Base-by-base conservation (phyloP, 2,888 invertebrate genomes). In the Polydrusus cervinus region DNA sequence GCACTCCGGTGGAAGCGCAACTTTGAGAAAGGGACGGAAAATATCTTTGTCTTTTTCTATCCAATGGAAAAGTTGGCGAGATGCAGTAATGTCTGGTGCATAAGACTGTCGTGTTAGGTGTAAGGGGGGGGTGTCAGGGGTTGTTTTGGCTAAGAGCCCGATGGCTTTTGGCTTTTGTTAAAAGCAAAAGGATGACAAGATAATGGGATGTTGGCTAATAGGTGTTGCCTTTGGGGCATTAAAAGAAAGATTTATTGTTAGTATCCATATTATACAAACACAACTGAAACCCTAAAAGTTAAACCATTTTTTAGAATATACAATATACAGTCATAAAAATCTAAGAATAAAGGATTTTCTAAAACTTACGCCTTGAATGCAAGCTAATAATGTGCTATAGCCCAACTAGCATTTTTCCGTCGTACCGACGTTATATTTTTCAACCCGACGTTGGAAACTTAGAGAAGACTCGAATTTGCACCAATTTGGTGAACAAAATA, bases 1-100 rank as follows among this genome's bases (percentile, higher is more conserved):
- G 85, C 83, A 85, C 84, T 85, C 84, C 78, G 78, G 82, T 83
- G 82, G 83, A 82, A 84, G 82, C 80, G 82, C 82, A 81, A 82
- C 80, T 84, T 81, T 72, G 49, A 68, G 62, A 75, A 45, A 65
- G 69, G 51, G 72, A 74, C 25, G 65, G 65, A 55, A 43, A 3
- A 34, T 68, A 20, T 18, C 30, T 13, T 49, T 43, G 65, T 76
- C 76, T 60, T 57, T 65, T 55, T 69, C 43, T 65, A 71, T n/a
- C 68, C 16, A 43, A 34, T 34, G 57, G 38, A 55, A 51, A 25
- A 65, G 71, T 65, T 66, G 6, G 34, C 64, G 57, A 51, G 70
- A 66, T 75, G 75, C 75, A 74, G 65, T 57, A 65, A 66, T 30
- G 69, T 60, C 47, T 45, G 68, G 69, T 74, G 74, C 74, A 69